Base-by-base conservation (phyloP, 2,888 invertebrate species). In the Cryptus armator region DNA sequence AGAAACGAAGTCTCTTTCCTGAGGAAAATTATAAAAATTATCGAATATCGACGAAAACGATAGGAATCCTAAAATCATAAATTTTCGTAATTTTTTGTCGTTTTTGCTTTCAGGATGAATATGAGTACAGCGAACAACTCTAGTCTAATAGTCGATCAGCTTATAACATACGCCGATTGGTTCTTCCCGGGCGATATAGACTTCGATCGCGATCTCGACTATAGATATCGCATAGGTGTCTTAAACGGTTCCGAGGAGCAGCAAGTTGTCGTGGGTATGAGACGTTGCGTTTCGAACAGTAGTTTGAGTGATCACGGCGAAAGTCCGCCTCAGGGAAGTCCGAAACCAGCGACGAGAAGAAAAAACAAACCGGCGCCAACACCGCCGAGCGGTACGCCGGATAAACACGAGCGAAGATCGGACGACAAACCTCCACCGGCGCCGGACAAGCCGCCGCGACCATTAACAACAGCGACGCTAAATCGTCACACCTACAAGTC, bases 51-150 rank as follows among this genome's bases (percentile, higher is more conserved):
- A 29, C 4, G 24, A n/a, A 24, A 24, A 37, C 9, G 3, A 37
- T 10, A n/a, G 67, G 10, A 29, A 10, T 48, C 14, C 2, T 24
- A 24, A 24, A 2, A 24, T 24, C 3, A 24, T 24, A 9, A 4
- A 14, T 37, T 24, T 51, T 80, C 19, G 19, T 10, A 0, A 3
- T 56, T 56, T 56, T 56, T 24, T 24, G 24, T 24, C 9, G 16
- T 9, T 53, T 3, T 19, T 82, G 10, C 59, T 91, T 93, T 88
- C 89, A 95, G 95, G 62, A 95, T 96, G 93, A 96, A 97, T 91
- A 98, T 98, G 96, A 97, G 96, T 91, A 96, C 97, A 91, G 97
- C 98, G 48, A 97, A 97, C 85, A 96, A 97, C 66, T 96, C 97
- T 91, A 98, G 97, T 94, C 96, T 97, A 91, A 96, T 98, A 87